Percentiles rank a stretch among this genome's conserved stretches.
Conservation (phyloP, 2,888 invertebrate genomes). For the Stramonita haemastoma region DNA sequence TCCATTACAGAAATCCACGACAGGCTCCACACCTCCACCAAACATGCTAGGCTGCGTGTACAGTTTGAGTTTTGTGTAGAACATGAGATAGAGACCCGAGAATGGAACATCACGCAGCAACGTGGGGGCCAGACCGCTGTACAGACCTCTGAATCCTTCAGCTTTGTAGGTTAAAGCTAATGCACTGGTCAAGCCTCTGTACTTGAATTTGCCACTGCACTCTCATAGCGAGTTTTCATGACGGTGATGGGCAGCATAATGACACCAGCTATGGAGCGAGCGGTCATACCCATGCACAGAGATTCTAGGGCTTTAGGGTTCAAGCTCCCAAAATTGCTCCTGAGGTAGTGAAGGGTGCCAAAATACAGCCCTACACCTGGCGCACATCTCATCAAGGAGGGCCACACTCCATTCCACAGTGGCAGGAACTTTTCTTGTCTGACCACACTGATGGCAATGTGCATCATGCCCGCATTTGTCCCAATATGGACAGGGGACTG, state of each 20-base stretch:
- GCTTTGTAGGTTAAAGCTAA: conserved; percentile 85
- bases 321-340: conserved; percentile 80
- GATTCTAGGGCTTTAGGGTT: conserved; percentile 86
- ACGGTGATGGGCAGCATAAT: conserved; percentile 91
- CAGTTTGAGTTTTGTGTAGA: conserved; percentile 89
- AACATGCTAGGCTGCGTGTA: conserved; percentile 80
- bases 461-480: conserved; percentile 83
- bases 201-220: conserved; percentile 88
- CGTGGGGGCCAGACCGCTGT: conserved; percentile 90
- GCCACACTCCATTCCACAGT: conserved; percentile 91
- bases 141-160: conserved; percentile 87
- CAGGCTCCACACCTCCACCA: conserved; percentile 53
- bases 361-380: conserved; percentile 95
- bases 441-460: conserved; percentile 78
- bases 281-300: conserved; percentile 85
- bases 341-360: conserved; percentile 88
- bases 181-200: conserved; percentile 85
- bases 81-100: conserved; percentile 92
- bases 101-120: conserved; percentile 92
- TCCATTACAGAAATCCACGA: conserved; percentile 84
- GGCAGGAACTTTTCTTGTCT: conserved; percentile 88
- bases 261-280: conserved; percentile 88
- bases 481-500: conserved; percentile 82
- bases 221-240: conserved; percentile 88
- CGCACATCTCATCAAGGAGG: conserved; percentile 89